Base-by-base conservation (phyloP, 2,888 invertebrate species). In the Arenicola marina region DNA sequence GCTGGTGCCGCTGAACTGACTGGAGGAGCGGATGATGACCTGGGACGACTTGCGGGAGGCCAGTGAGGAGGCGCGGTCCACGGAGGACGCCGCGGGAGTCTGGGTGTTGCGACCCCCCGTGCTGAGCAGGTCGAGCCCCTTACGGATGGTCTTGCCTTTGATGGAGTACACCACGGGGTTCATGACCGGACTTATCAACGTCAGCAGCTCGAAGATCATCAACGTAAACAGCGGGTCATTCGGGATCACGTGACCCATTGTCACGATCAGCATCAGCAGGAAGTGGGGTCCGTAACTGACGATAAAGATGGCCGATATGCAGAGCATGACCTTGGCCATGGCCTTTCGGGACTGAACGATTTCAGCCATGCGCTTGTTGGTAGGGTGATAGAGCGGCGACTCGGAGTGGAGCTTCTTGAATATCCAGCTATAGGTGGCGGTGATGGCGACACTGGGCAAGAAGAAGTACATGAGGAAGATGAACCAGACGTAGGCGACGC, bases 281-380 rank as follows among this genome's bases (percentile, higher is more conserved):
- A 66, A 69, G 43, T 58, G 51, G 0, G 69, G 69, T 15, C 65
- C 63, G 15, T 69, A 55, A 43, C 60, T 54, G 44, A 64, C 34
- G 15, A 51, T 61, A 32, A 69, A 69, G 31, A 61, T 59, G 43
- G 64, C 61, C 1, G 69, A 67, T 1, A 68, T 53, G 26, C 51
- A 44, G 11, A 69, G 44, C 69, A 69, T 69, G 26, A 68, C 45
- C 46, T 63, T 68, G 29, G 69, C 67, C 38, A 69, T 56, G 21
- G 59, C 45, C 46, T 59, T 62, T n/a, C 69, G 54, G 11, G 51
- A 43, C n/a, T 21, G n/a, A 26, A 33, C 15, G 32, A 15, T 24
- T 3, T 57, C 51, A 3, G 44, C 34, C 18, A 34, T 51, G 18
- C 45, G 59, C 7, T 28, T 26, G 2, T 32, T 43, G n/a, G 26